These are phyloP conservation scores for Micronisus gabar DNA, from an alignment of 2,113 vertebrate species.

Conservation along the genomic window DNA sequence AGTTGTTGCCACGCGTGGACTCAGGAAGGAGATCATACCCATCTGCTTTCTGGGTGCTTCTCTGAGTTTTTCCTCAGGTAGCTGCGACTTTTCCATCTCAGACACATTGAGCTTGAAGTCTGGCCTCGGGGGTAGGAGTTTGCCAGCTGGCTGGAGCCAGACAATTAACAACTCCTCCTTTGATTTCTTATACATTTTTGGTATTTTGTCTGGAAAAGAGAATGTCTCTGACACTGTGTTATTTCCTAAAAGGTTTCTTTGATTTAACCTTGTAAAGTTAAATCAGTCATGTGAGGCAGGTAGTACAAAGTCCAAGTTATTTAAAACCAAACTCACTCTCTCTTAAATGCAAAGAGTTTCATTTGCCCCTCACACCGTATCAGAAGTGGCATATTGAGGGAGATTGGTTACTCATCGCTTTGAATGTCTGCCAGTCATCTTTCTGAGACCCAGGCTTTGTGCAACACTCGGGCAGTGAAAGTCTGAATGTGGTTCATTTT, in stretches of 20 bases:
- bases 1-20: not conserved
- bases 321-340: not conserved
- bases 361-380: fast-evolving
- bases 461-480: conserved; percentile 12
- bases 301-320: not conserved
- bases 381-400: not conserved
- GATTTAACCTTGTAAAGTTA: not conserved
- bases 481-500: conserved; percentile 20
- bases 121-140: fast-evolving
- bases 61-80: not conserved
- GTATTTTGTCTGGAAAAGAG: not conserved
- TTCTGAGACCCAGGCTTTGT: not conserved
- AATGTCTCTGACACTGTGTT: not conserved
- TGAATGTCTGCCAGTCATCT: not conserved
- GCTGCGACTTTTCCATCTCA: not conserved
- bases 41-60: not conserved
- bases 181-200: not conserved
- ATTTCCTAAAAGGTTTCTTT: not conserved
- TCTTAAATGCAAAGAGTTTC: not conserved
- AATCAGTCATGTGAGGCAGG: not conserved
- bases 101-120: not conserved
- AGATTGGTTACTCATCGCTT: not conserved
- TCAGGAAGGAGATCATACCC: fast-evolving
- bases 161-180: not conserved
- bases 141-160: not conserved